phyloP scores from a whole-genome alignment of 2,888 invertebrate species.

The Drosophila robusta region DNA sequence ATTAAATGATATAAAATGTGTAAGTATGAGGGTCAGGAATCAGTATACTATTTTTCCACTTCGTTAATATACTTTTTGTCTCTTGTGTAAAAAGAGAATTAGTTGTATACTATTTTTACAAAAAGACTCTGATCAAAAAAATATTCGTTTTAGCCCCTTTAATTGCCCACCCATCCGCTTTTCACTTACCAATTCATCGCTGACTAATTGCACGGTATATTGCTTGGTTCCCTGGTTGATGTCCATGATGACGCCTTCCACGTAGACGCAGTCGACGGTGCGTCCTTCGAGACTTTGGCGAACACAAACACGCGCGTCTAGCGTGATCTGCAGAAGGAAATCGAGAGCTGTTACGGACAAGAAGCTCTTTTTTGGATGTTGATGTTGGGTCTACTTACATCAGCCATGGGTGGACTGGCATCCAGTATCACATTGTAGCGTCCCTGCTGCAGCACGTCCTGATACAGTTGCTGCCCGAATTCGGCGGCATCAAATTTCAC shows the following conservation, averaged over 20 bases:
- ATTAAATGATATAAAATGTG: too few relatives aligned
- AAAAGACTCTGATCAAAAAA: too few relatives aligned
- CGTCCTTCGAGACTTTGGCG: constrained; percentile 88
- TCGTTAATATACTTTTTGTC: too few relatives aligned
- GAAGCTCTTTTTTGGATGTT: not conserved
- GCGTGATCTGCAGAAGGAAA: constrained; percentile 87
- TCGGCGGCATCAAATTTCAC: constrained; percentile 93
- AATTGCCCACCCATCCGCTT: too few relatives aligned
- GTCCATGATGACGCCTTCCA: constrained; percentile 92
- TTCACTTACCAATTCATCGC: constrained; percentile 83
- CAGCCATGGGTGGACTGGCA: constrained; percentile 94
- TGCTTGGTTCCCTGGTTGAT: constrained; percentile 89
- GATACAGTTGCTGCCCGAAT: constrained; percentile 89
- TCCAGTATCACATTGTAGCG: constrained; percentile 96
- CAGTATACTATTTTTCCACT: too few relatives aligned
- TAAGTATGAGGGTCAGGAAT: too few relatives aligned
- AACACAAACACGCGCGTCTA: constrained; percentile 93
- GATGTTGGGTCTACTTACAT: constrained; percentile 86
- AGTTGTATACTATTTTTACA: too few relatives aligned
- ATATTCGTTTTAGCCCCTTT: too few relatives aligned
- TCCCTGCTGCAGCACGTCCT: constrained; percentile 91
- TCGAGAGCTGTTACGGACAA: too few relatives aligned
- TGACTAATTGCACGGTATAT: constrained; percentile 88
- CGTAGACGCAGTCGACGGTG: constrained; percentile 90
- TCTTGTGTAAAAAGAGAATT: too few relatives aligned